Evolutionary conservation across 2,113 vertebrate species (phyloP).

Genomic region (Oenanthe melanoleuca): DNA sequence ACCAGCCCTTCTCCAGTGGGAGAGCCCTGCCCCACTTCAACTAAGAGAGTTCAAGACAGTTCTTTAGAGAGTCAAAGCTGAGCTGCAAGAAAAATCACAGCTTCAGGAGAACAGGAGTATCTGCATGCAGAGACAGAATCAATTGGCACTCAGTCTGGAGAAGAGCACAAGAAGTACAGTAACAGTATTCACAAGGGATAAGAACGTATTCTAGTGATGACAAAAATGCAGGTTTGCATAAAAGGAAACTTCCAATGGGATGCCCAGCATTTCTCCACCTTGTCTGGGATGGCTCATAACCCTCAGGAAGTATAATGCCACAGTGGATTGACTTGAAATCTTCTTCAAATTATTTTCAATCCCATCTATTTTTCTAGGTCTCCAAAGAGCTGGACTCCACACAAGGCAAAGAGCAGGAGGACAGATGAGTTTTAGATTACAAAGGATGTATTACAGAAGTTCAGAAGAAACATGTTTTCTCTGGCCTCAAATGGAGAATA

Average conservation of each 20-base stretch:
- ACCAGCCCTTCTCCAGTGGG: neutral
- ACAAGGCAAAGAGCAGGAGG: neutral
- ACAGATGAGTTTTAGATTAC: neutral
- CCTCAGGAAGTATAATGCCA: neutral
- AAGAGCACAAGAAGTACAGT: too few relatives aligned
- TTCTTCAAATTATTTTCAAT: neutral
- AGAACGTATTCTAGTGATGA: neutral
- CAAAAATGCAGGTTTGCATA: neutral
- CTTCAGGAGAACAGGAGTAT: neutral
- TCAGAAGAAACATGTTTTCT: neutral
- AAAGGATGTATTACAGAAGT: neutral
- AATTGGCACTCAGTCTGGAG: too few relatives aligned
- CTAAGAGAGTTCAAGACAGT: neutral
- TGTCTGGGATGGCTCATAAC: neutral
- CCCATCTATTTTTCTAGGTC: neutral
- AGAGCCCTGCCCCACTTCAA: neutral
- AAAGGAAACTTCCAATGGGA: neutral
- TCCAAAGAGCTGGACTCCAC: neutral
- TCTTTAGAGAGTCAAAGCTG: neutral
- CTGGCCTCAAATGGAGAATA: neutral
- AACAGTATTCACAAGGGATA: neutral
- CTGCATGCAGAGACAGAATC: too few relatives aligned
- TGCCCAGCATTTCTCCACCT: neutral
- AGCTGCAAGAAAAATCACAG: neutral
- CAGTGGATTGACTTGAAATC: neutral